Conservation (phyloP, 2,797 vertebrate species). For the Micromesistius poutassou region DNA sequence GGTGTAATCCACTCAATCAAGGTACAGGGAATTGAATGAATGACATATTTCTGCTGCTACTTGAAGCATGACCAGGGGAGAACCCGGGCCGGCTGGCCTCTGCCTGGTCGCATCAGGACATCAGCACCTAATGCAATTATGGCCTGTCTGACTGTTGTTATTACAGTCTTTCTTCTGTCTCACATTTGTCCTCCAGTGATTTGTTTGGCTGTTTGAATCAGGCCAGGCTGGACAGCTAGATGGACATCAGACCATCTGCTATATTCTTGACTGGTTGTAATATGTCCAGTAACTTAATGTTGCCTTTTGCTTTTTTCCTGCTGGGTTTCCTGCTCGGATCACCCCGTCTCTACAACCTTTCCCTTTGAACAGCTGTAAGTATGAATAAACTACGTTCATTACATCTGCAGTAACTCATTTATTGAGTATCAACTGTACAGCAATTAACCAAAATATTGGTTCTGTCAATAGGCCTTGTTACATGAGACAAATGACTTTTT, state of each 20-base stretch:
- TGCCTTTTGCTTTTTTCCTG: slow-evolving; percentile 13
- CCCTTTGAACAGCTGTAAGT: slow-evolving; percentile 84
- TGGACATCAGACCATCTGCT: background rate
- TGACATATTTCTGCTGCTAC: background rate
- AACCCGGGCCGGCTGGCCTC: background rate
- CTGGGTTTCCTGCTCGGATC: slow-evolving; percentile 41
- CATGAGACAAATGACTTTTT: background rate
- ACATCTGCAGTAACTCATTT: background rate
- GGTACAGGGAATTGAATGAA: background rate
- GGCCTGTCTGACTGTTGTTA: background rate
- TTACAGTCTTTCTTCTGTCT: background rate
- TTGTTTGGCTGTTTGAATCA: background rate
- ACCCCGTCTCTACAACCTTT: background rate
- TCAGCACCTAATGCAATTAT: background rate
- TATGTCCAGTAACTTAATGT: slow-evolving; percentile 1
- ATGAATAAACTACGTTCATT: slow-evolving; percentile 25
- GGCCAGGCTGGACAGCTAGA: background rate
- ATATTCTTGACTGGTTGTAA: slow-evolving; percentile 4
- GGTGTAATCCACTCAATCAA: background rate
- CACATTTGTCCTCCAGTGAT: background rate
- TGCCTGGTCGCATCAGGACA: background rate
- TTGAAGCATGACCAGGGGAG: background rate
- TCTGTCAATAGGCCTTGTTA: background rate
- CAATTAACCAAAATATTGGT: background rate
- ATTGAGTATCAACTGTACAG: background rate